These are phyloP conservation scores for Gallinago nigripennis DNA, from an alignment of 2,797 vertebrate genomes.

Conservation along the genomic window DNA sequence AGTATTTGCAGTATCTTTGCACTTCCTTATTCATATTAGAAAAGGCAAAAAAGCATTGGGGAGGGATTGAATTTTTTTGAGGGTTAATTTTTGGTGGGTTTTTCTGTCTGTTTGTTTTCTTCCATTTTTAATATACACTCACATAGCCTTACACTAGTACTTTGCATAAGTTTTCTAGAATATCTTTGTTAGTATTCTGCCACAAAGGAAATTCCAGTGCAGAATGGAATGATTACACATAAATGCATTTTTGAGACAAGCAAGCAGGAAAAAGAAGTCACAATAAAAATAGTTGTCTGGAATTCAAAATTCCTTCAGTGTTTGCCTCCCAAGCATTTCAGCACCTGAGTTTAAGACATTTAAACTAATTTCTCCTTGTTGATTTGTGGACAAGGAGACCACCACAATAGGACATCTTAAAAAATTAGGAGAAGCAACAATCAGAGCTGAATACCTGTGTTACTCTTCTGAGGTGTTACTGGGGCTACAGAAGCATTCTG, in stretches of 20 bases:
- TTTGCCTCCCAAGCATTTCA: neutral
- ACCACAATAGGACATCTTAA: neutral
- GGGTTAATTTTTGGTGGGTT: accelerated
- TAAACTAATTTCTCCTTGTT: neutral
- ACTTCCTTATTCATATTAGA: neutral
- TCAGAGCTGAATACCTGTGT: neutral
- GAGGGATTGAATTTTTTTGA: accelerated
- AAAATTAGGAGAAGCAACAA: neutral
- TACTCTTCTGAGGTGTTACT: neutral
- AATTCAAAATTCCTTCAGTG: neutral
- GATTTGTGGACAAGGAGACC: neutral
- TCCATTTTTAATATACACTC: neutral
- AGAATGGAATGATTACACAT: neutral
- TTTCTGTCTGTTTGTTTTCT: neutral
- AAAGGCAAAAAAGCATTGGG: neutral
- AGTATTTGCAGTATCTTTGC: neutral
- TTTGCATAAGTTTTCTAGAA: neutral
- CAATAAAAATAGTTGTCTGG: neutral
- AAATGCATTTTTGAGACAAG: neutral
- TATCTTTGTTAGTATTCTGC: neutral
- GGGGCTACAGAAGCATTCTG: neutral
- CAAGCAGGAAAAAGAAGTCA: neutral
- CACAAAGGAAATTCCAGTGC: neutral
- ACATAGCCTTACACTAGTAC: neutral
- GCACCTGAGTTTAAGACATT: neutral